These are phyloP conservation scores for Cepphus grylle DNA, from an alignment of 2,113 vertebrate species.

Conservation along the genomic window DNA sequence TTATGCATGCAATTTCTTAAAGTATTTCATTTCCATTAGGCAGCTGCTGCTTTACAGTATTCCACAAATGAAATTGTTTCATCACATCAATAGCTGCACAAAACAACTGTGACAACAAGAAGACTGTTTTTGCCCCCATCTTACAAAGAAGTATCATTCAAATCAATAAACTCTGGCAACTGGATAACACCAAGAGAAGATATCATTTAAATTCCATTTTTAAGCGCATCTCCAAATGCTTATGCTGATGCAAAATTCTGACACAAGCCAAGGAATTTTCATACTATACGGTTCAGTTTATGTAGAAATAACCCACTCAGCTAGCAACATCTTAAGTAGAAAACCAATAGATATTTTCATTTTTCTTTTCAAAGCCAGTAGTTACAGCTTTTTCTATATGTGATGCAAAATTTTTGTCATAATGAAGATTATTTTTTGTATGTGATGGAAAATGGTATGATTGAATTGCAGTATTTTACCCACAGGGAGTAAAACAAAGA, in stretches of 20 bases:
- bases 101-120: constrained; percentile 67
- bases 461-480: not conserved
- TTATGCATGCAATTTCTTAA: constrained; percentile 71
- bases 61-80: constrained; percentile 63
- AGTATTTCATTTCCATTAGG: constrained; percentile 75
- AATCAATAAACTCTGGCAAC: constrained; percentile 41
- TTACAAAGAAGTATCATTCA: constrained; percentile 48
- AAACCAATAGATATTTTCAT: not conserved
- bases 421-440: not conserved
- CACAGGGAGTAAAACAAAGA: not conserved
- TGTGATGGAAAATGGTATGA: not conserved
- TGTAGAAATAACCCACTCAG: not conserved
- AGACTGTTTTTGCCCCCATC: not conserved
- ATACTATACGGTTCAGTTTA: not conserved
- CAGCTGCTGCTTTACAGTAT: constrained; percentile 43
- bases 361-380: not conserved
- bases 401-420: not conserved
- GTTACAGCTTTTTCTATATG: not conserved
- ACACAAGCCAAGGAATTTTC: not conserved
- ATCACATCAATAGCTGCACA: constrained; percentile 59
- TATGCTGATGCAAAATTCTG: not conserved
- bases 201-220: constrained; percentile 27
- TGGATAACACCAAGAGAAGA: not conserved
- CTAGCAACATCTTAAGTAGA: not conserved
- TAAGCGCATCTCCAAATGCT: not conserved